Conservation (phyloP, 2,113 vertebrate genomes). For the Aptenodytes forsteri region DNA sequence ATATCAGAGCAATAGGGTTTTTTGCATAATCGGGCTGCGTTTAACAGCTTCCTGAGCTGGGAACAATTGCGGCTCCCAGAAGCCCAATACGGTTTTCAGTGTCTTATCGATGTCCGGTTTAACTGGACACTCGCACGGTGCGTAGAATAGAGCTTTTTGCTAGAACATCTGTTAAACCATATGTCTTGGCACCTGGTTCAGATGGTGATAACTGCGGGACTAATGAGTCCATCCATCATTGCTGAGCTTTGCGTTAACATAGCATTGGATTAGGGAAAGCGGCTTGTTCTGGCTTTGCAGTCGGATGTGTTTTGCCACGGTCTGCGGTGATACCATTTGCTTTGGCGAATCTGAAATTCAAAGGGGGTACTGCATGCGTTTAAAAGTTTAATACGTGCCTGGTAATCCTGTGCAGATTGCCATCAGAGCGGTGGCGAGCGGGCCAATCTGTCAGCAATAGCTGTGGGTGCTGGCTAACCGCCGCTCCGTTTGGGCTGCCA, state of each 20-base stretch:
- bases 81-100: constrained; percentile 16
- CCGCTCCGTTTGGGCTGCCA: constrained; percentile 58
- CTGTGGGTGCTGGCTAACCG: constrained; percentile 60
- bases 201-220: constrained; percentile 57
- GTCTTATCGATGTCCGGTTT: constrained; percentile 52
- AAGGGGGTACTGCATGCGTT: neutral
- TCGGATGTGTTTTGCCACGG: neutral
- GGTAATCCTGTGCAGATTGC: constrained; percentile 66
- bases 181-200: constrained; percentile 77
- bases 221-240: constrained; percentile 80
- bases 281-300: constrained; percentile 32
- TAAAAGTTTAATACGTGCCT: constrained; percentile 13
- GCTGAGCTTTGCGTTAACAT: constrained; percentile 52
- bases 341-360: constrained; percentile 50
- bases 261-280: constrained; percentile 55
- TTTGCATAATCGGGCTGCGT: constrained; percentile 29
- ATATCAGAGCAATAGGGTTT: constrained; percentile 40
- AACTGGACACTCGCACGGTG: constrained; percentile 44
- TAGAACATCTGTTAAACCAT: constrained; percentile 79
- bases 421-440: constrained; percentile 17
- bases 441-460: constrained; percentile 63
- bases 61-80: constrained; percentile 13
- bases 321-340: constrained; percentile 51
- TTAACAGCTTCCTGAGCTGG: constrained; percentile 16
- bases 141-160: constrained; percentile 46